Evolutionary conservation across 2,113 vertebrate species (phyloP), one percentile per base, ranked within the genome.

Genomic region (Thinocorus orbignyianus): DNA sequence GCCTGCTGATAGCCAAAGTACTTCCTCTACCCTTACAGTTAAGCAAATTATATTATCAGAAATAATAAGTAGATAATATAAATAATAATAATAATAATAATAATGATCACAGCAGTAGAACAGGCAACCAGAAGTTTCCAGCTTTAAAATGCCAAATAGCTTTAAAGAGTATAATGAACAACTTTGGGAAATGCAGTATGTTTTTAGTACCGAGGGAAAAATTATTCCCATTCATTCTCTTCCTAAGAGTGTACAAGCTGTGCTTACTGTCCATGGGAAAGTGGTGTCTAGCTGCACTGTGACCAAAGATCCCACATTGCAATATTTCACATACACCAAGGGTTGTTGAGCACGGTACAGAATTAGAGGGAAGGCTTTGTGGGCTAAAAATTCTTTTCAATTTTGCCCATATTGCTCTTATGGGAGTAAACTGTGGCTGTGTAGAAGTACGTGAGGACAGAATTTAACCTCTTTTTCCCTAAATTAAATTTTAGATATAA

Each of bases 351-450:
- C 70, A 77, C 30, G 7, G 37, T 14, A 31, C 68, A 51, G 60
- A 93, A 88, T 92, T 60, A 92, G 22, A 96, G 76, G 24, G 51
- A 93, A 86, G 60, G 31, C 33, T 94, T 30, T 93, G 92, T 83
- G 81, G 87, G 68, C 58, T 81, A 39, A 86, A 82, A 51, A 24
- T 42, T 81, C 74, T 17, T 46, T 79, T 48, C 37, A 83, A 78
- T 60, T 37, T 58, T 33, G 35, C 62, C 62, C 82, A 80, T 6
- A 61, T 42, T 71, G 64, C 30, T 81, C 68, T 70, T 87, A 48
- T 1, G 92, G 55, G 33, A 95, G 37, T 68, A 86, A 88, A 74
- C 60, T 71, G 58, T 35, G 48, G 60, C 33, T 89, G 7, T 30
- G 31, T 19, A 76, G 24, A 91, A 89, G 52, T 52, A 62, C 46